Base-by-base conservation (phyloP, 2,888 invertebrate genomes). In the Rhagium mordax region DNA sequence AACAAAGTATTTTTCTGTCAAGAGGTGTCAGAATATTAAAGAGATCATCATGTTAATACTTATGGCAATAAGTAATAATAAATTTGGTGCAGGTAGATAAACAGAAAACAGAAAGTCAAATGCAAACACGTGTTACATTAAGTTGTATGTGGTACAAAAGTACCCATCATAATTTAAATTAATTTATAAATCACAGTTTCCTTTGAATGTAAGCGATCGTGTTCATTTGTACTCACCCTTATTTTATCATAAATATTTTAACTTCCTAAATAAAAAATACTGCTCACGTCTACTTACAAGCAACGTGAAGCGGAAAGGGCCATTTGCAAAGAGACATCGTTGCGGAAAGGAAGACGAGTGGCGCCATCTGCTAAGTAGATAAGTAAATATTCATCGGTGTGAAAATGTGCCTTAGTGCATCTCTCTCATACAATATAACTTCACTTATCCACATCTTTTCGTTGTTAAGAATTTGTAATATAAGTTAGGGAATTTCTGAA, bases 221-320 rank as follows among this genome's bases (percentile, higher is more conserved):
- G 70, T 41, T 29, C 16, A 49, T 27, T 8, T 16, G 13, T 16
- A 65, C 49, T 64, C 57, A 57, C 69, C 62, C 10, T 48, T 62
- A 27, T 13, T 18, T 55, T 53, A 24, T 47, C 21, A 27, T 33
- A 59, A 49, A 27, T 62, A 68, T 59, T 68, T 62, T 29, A 68
- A 64, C 13, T 59, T 55, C 47, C 60, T 24, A 15, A 66, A 78
- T 72, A 66, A 72, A 76, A 76, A 79, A 70, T 72, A 76, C 71
- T 85, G 86, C 86, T 76, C 79, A 81, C 79, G 73, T 78, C 85
- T 79, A 84, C 85, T 78, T 78, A 77, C 79, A 78, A 81, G 79
- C 82, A 85, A 84, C 87, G 85, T 85, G 84, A 87, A 88, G 86
- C 87, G 89, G 89, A 89, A 89, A 88, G 87, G 87, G 85, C 87